Evolutionary conservation across 2,113 vertebrate species (phyloP), one percentile per base, ranked within the genome.

Genomic region (Perccottus glenii): DNA sequence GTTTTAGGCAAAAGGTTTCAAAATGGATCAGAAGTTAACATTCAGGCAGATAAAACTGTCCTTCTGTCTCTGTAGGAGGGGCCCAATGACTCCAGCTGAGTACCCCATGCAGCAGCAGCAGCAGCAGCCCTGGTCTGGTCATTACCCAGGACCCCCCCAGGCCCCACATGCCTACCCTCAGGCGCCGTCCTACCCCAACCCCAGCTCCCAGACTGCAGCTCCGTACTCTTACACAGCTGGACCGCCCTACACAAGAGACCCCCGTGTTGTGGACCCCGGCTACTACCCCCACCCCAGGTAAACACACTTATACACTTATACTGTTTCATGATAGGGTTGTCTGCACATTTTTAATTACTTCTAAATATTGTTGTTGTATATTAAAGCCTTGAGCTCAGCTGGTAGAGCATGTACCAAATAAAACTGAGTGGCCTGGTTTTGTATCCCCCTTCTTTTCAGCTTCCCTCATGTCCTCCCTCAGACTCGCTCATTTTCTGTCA

Each of bases 61-160:
- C 3, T 36, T 43, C 16, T 43, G 55, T 58, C 9, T 87, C 52
- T 77, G 47, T 88, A 98, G 98, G 87, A 93, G 93, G 56, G 94
- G 94, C 60, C 93, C 94, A 0, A 60, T 90, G 67, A 95, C 97
- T 48, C 91, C 93, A 9, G 67, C 87, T 5, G 95, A 96, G 43
- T 96, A 95, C 65, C 91, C 95, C 59, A 84, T 91, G 12, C 94
- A 55, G 33, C 33, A 33, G 27, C 50, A 27, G 49, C 49, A n/a
- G n/a, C n/a, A 55, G 35, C 52, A 91, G 42, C 90, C 92, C 5
- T 94, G 92, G 81, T 85, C 91, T 5, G 86, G 89, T 12, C 96
- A 94, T 89, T 90, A 88, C 48, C 75, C 77, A 59, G 94, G 85
- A 91, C 96, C 76, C 48, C 86, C 92, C 60, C 94, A 90, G 75